These are phyloP conservation scores for Meles meles DNA, from an alignment of 2,113 vertebrate genomes.

Conservation along the genomic window DNA sequence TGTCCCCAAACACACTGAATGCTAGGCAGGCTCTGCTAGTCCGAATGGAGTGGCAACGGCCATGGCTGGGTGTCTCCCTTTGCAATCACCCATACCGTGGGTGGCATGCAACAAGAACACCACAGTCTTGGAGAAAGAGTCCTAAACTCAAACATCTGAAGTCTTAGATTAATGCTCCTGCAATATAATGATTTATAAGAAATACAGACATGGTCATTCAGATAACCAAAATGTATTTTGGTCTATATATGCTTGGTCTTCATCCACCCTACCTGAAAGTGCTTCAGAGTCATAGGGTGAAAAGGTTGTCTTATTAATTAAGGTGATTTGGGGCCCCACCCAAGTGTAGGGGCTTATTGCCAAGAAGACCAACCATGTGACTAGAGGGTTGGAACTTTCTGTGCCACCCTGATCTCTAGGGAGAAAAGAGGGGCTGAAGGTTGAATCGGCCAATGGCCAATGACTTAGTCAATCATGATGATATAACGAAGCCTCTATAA, in stretches of 20 bases:
- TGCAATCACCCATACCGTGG: accelerated
- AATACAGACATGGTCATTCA: background rate
- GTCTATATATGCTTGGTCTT: background rate
- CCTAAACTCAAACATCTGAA: background rate
- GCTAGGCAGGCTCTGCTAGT: background rate
- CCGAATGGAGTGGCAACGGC: background rate
- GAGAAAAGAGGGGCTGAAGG: background rate
- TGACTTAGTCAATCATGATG: background rate
- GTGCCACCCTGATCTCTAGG: background rate
- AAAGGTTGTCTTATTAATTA: background rate
- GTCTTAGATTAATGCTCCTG: background rate
- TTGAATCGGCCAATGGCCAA: background rate
- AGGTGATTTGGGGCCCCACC: background rate
- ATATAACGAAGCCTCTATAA: background rate
- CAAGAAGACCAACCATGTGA: background rate
- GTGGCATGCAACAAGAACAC: background rate
- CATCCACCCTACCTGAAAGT: background rate
- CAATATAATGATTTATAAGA: background rate
- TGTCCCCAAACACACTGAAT: background rate
- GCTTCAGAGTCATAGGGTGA: background rate
- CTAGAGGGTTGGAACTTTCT: background rate
- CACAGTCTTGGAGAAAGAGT: background rate
- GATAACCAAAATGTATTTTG: background rate
- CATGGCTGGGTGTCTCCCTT: background rate
- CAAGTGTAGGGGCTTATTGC: background rate